A percentile compares a stretch with the other conserved stretches of the same genome.
phyloP scores from a whole-genome alignment of 1,140 invertebrate genomes.

The Andrena cerasifolii region DNA sequence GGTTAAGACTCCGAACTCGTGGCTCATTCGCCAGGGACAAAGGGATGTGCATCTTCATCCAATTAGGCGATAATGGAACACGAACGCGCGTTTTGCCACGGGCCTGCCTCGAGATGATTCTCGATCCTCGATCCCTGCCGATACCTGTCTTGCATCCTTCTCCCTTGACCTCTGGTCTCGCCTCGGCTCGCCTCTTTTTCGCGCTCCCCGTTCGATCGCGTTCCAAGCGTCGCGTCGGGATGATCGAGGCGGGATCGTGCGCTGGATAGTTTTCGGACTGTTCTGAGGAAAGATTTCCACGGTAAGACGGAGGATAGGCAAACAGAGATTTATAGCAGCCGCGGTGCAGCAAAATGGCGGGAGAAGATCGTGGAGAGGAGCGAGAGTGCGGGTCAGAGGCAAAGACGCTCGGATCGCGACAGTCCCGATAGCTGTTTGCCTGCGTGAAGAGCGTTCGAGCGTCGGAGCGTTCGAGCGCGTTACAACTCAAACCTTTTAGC shows the following conservation, averaged over 20 bases:
- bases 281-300: conserved; percentile 10
- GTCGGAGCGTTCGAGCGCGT: conserved; percentile 75
- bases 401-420: conserved; percentile 63
- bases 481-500: conserved; percentile 82
- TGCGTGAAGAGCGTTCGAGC: conserved; percentile 74
- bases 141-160: conserved; percentile 6
- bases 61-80: conserved; percentile 75
- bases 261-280: too few species aligned
- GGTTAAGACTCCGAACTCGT: conserved; percentile 45
- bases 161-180: too few species aligned
- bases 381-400: conserved; percentile 13
- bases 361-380: not conserved
- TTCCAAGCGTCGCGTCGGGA: not conserved
- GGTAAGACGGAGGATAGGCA: not conserved
- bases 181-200: not conserved
- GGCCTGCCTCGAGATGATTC: conserved; percentile 46
- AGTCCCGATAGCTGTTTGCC: conserved; percentile 76
- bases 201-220: not conserved
- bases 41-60: conserved; percentile 77
- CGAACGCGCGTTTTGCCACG: conserved; percentile 64
- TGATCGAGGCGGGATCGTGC: too few species aligned
- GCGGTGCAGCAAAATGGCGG: not conserved
- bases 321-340: not conserved
- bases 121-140: conserved; percentile 47
- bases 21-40: conserved; percentile 60